Evolutionary conservation across 2,797 vertebrate genomes (phyloP).

Genomic region (Poeciliopsis gracilis): DNA sequence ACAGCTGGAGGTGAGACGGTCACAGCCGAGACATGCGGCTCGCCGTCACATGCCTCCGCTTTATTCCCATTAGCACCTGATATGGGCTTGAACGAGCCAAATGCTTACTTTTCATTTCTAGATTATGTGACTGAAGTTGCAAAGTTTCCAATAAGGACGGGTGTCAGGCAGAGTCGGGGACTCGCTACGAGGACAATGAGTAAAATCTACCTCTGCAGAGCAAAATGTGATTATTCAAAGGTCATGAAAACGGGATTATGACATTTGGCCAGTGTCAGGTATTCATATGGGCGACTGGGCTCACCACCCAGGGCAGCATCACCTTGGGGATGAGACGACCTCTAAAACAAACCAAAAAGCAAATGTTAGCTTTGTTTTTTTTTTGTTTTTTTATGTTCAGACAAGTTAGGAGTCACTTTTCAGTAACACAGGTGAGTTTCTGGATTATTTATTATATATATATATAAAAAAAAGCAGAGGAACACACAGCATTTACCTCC

Average conservation of each 20-base stretch:
- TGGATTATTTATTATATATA: no score
- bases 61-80: slow-evolving; percentile 46
- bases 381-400: no score
- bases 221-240: background rate
- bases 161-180: background rate
- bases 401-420: no score
- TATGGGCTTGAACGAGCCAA: slow-evolving; percentile 4
- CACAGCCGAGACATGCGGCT: slow-evolving; percentile 38
- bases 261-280: background rate
- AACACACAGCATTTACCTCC: background rate
- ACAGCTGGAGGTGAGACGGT: slow-evolving; percentile 49
- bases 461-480: no score
- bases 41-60: slow-evolving; percentile 46
- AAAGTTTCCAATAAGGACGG: no score
- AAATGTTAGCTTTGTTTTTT: background rate
- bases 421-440: no score
- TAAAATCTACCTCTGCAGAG: background rate
- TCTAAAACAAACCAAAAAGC: no score
- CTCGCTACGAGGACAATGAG: no score
- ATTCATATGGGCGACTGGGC: background rate
- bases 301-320: no score
- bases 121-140: background rate
- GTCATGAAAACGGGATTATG: background rate
- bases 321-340: no score
- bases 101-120: background rate